phyloP scores from a whole-genome alignment of 2,113 vertebrate genomes.

The Dromiciops gliroides region DNA sequence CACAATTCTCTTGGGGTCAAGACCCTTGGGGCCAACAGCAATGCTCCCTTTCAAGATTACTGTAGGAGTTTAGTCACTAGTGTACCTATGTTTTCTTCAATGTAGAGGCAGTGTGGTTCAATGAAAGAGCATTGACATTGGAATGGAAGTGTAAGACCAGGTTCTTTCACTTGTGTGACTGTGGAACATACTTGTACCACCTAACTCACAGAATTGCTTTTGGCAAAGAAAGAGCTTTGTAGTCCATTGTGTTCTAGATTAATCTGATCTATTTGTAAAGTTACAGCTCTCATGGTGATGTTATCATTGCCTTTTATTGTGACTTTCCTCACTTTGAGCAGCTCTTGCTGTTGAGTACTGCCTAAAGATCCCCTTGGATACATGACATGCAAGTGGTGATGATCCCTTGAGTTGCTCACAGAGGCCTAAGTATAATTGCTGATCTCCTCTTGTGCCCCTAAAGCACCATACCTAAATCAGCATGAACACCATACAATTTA shows the following conservation, averaged over 20 bases:
- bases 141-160: too few species aligned
- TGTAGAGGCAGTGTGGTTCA: too few species aligned
- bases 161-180: too few species aligned
- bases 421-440: not conserved
- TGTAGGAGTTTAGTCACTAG: too few species aligned
- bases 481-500: not conserved
- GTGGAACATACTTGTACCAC: too few species aligned
- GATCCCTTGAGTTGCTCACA: not conserved
- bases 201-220: too few species aligned
- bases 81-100: too few species aligned
- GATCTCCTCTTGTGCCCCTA: not conserved
- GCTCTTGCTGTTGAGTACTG: not conserved
- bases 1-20: too few species aligned
- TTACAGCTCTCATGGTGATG: not conserved
- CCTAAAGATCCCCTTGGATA: not conserved
- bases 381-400: not conserved
- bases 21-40: too few species aligned
- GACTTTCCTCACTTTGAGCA: not conserved
- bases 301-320: not conserved
- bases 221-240: not conserved
- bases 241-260: not conserved
- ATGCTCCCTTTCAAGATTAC: too few species aligned
- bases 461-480: not conserved
- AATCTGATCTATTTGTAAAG: not conserved
- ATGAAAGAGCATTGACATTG: too few species aligned